phyloP scores from a whole-genome alignment of 2,797 vertebrate genomes.

The Rhinogobio ventralis region DNA sequence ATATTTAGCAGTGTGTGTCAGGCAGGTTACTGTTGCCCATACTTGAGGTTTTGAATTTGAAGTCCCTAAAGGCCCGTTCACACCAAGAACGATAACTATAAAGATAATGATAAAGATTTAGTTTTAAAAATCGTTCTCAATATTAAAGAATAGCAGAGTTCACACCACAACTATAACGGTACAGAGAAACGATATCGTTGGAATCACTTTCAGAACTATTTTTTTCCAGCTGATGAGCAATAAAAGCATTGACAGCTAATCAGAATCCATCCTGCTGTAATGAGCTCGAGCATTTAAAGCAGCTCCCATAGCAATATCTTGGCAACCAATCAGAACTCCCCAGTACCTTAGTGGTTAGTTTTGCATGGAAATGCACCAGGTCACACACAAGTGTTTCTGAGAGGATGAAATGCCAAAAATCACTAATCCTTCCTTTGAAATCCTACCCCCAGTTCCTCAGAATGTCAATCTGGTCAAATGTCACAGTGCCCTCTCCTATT shows the following conservation, averaged over 20 bases:
- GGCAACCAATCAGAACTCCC: neutral
- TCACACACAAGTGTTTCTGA: neutral
- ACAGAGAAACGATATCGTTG: too few species aligned
- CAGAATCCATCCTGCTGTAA: too few species aligned
- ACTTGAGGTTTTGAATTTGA: neutral
- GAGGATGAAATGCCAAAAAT: neutral
- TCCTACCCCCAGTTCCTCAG: neutral
- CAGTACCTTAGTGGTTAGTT: neutral
- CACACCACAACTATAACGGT: too few species aligned
- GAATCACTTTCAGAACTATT: too few species aligned
- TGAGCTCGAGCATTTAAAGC: too few species aligned
- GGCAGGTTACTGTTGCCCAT: neutral
- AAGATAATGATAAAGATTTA: too few species aligned
- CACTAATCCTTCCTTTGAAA: neutral
- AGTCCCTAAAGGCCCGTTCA: neutral
- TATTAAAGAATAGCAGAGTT: too few species aligned
- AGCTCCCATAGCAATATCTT: neutral
- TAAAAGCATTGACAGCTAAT: too few species aligned
- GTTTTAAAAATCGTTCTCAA: too few species aligned
- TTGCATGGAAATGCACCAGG: neutral
- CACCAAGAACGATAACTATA: too few species aligned
- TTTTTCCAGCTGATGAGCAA: too few species aligned
- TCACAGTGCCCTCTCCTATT: neutral
- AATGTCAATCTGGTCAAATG: neutral
- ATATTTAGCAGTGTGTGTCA: neutral